Conservation (phyloP, 1,140 invertebrate species). For the Gonatopus flavifemur region DNA sequence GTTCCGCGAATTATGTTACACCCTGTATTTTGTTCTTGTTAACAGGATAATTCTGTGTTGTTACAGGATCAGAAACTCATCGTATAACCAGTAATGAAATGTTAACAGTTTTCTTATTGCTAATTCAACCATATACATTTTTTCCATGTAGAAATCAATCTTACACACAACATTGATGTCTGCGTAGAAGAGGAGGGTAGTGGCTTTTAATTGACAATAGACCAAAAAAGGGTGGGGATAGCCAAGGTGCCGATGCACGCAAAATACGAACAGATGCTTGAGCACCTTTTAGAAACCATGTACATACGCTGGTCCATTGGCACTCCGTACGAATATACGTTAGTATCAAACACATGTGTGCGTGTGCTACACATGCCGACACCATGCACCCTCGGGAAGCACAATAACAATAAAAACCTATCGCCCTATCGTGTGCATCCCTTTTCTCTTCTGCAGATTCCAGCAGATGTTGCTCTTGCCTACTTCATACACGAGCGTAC, state of each 20-base stretch:
- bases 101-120: no score
- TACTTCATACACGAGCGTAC: constrained; percentile 6
- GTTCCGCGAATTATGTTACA: no score
- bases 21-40: no score
- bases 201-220: no score
- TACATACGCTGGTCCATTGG: constrained; percentile 23
- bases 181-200: no score
- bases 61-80: no score
- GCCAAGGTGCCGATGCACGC: constrained; percentile 28
- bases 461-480: constrained; percentile 48
- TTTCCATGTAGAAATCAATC: no score
- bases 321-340: constrained; percentile 8
- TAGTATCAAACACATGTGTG: not conserved
- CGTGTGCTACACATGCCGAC: not conserved
- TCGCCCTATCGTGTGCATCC: constrained; percentile 50
- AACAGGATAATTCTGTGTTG: no score
- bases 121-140: no score
- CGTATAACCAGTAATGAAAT: no score
- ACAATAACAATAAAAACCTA: constrained; percentile 59
- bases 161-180: no score
- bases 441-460: constrained; percentile 45
- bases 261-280: constrained; percentile 31
- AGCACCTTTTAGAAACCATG: constrained; percentile 35
- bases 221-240: constrained; percentile 7
- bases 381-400: not conserved